Base-by-base conservation (phyloP, 2,113 vertebrate species). In the Cebidichthys violaceus region DNA sequence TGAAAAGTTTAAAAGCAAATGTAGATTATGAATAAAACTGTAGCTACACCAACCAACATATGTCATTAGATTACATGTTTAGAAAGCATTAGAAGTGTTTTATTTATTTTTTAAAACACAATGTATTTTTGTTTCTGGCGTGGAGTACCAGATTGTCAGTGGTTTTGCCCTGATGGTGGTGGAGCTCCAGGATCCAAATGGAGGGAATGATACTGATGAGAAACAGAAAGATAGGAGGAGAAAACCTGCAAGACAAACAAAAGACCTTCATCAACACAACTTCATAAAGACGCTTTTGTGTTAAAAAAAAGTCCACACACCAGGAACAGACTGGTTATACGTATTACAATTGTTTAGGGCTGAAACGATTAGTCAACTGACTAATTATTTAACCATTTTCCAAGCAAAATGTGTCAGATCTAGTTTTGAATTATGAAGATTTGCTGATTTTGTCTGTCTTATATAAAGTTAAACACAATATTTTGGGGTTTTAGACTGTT, bases 121-220 rank as follows among this genome's bases (percentile, higher is more conserved):
- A n/a, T n/a, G 20, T 15, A 9, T 70, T 20, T 43, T 17, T 14
- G 9, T 74, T 59, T 39, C 18, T 73, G 29, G 15, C 0, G 0
- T 62, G 2, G 1, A 35, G 4, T 83, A 95, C 95, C 93, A 91
- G 15, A 9, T 0, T n/a, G 2, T 82, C n/a, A 0, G 2, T 86
- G 57, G 3, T 15, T 70, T 89, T 90, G 70, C 89, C 62, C 43
- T 88, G 43, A 57, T 89, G 91, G 77, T 96, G 92, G 72, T 97
- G 94, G 62, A 97, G 93, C 95, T 99, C 97, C 86, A 99, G 95
- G 89, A 99, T 94, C 98, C 98, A 99, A 67, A 99, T 93, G 66
- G 97, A 97, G 45, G 98, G 98, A 82, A 99, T 96, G 59, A 96
- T 98, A 85, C 96, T 97, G 90, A 97, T 96, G 81, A 99, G 95